Conservation (phyloP, 1,140 invertebrate species). For the Caenorhabditis inopinata region DNA sequence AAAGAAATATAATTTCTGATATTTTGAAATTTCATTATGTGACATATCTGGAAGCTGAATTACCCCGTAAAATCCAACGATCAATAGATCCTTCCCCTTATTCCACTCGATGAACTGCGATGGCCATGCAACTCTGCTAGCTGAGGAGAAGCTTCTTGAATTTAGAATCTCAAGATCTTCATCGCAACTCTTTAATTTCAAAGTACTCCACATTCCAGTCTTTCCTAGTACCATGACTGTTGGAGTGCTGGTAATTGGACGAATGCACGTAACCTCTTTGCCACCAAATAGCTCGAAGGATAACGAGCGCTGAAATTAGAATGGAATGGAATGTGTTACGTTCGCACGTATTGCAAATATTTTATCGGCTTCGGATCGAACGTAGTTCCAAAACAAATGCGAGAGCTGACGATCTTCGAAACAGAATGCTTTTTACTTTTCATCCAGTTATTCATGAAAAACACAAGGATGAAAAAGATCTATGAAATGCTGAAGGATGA, state of each 20-base stretch:
- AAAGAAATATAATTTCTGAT: too few species aligned
- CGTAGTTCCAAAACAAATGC: too few species aligned
- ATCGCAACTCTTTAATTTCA: not conserved
- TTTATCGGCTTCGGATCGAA: too few species aligned
- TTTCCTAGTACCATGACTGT: not conserved
- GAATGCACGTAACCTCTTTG: not conserved
- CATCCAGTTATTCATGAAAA: too few species aligned
- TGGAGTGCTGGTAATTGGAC: not conserved
- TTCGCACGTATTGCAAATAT: too few species aligned
- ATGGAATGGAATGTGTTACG: too few species aligned
- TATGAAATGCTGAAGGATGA: too few species aligned
- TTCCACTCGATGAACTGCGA: slow-evolving; percentile 5
- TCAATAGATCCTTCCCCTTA: not conserved
- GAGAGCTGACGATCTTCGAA: too few species aligned
- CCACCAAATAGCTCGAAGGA: not conserved
- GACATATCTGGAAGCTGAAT: not conserved
- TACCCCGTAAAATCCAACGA: slow-evolving; percentile 15
- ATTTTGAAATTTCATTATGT: too few species aligned
- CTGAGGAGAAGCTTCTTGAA: not conserved
- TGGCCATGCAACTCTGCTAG: not conserved
- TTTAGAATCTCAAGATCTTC: not conserved
- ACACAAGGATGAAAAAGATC: too few species aligned
- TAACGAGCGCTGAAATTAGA: not conserved
- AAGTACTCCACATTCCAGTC: not conserved
- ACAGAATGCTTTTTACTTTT: too few species aligned